phyloP scores from a whole-genome alignment of 1,140 invertebrate genomes.

The Drosophila tsacasi region DNA sequence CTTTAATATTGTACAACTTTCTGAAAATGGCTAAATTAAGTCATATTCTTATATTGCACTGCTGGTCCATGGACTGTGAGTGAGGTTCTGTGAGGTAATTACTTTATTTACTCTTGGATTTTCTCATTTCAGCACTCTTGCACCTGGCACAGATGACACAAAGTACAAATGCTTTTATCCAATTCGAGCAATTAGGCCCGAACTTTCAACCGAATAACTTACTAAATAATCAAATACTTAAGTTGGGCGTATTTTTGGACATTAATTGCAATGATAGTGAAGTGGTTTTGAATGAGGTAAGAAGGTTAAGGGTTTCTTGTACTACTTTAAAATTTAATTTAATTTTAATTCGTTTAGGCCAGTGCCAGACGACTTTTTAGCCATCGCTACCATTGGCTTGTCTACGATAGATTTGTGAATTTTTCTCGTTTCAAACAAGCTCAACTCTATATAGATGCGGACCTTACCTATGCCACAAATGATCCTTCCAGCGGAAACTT shows the following conservation, averaged over 20 bases:
- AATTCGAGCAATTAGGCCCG: constrained; percentile 43
- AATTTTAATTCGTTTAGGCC: constrained; percentile 29
- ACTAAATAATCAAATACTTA: constrained; percentile 34
- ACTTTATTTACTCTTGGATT: not conserved
- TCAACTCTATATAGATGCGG: constrained; percentile 53
- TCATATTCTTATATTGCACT: constrained; percentile 60
- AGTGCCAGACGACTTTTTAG: constrained; percentile 32
- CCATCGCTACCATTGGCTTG: constrained; percentile 67
- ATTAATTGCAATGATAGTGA: constrained; percentile 61
- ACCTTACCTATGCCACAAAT: constrained; percentile 55
- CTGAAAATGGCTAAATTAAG: constrained; percentile 62
- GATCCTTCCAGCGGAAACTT: constrained; percentile 1
- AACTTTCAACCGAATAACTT: constrained; percentile 11
- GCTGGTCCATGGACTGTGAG: constrained; percentile 58
- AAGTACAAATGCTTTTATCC: constrained; percentile 31
- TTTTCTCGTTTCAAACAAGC: constrained; percentile 31
- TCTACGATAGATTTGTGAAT: constrained; percentile 50
- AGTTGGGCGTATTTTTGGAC: constrained; percentile 67
- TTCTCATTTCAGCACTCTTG: constrained; percentile 45
- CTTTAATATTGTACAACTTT: constrained; percentile 65
- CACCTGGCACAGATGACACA: constrained; percentile 31
- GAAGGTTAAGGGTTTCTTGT: not conserved
- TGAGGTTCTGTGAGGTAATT: not conserved
- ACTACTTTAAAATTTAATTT: not conserved
- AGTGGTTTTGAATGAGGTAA: constrained; percentile 52